A percentile compares a stretch with the other conserved stretches of the same genome.
Evolutionary conservation across 2,113 vertebrate species (phyloP).

Genomic region (Myiozetetes cayanensis): DNA sequence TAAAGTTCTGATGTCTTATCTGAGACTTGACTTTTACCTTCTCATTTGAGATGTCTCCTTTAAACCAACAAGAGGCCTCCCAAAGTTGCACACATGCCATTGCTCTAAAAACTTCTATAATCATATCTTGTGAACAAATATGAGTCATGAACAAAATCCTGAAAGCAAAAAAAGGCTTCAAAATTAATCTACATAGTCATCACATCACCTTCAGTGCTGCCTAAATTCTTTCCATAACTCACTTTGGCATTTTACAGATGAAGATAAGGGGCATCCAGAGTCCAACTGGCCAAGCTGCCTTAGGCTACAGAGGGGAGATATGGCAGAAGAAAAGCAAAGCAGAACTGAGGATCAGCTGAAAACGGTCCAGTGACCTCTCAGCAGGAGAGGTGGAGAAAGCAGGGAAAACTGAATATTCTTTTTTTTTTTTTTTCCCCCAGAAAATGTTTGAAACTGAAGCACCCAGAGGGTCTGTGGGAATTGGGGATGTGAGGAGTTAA

Average conservation of each 20-base stretch:
- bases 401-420: fast-evolving
- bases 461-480: neutral
- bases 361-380: neutral
- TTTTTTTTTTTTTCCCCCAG: fast-evolving
- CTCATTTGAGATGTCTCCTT: neutral
- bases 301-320: neutral
- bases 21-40: neutral
- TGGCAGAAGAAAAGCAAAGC: neutral
- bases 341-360: neutral
- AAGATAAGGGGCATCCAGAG: neutral
- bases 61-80: neutral
- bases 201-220: neutral
- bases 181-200: neutral
- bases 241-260: neutral
- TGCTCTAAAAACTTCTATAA: neutral
- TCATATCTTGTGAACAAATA: neutral
- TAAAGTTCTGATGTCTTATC: neutral
- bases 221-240: neutral
- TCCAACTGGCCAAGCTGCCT: neutral
- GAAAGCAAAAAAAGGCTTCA: neutral
- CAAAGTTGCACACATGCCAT: neutral
- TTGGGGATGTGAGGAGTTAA: neutral
- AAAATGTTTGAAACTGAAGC: neutral
- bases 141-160: neutral
- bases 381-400: neutral